These are phyloP conservation scores for Aldrovandia affinis DNA, from an alignment of 2,797 vertebrate genomes.

Conservation along the genomic window DNA sequence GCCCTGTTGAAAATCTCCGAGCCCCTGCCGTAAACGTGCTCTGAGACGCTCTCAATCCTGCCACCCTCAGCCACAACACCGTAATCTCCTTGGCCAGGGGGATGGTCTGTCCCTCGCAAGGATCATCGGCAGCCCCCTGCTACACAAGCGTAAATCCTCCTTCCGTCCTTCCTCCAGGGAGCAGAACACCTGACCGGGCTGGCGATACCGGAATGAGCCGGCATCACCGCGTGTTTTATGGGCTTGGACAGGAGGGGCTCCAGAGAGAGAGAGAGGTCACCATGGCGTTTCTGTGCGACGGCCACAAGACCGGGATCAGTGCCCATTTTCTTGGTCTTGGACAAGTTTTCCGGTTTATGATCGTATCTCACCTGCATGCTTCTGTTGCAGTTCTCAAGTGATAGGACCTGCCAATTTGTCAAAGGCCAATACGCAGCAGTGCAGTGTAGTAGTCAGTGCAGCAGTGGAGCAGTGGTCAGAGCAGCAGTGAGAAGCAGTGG, in stretches of 20 bases:
- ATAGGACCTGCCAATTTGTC: neutral
- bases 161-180: neutral
- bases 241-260: neutral
- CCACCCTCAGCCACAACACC: neutral
- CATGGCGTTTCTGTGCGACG: neutral
- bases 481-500: neutral
- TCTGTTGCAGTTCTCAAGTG: neutral
- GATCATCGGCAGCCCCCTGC: neutral
- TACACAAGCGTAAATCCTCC: constrained; percentile 12
- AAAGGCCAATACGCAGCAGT: neutral
- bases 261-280: neutral
- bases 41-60: neutral
- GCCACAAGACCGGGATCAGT: too few species aligned
- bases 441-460: neutral
- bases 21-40: neutral
- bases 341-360: neutral
- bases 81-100: constrained; percentile 7
- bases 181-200: neutral
- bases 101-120: neutral
- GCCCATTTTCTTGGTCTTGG: neutral
- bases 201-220: neutral
- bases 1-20: neutral
- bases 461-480: neutral
- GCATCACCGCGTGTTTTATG: neutral
- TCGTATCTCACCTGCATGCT: neutral